Evolutionary conservation across 2,888 invertebrate genomes (phyloP).

Genomic region (Eulithis testata): DNA sequence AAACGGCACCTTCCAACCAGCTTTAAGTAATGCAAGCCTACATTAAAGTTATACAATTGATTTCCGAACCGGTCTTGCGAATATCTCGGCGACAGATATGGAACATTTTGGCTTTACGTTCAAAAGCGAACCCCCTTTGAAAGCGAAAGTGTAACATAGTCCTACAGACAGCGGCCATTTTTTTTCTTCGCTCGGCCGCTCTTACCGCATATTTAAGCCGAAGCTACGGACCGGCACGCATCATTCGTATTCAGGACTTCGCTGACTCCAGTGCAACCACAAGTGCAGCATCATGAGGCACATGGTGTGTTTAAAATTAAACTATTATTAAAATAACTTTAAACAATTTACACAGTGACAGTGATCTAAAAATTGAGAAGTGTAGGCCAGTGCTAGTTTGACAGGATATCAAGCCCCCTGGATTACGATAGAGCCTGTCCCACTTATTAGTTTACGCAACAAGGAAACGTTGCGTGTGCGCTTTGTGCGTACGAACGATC

Average conservation of each 20-base stretch:
- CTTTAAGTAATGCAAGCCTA: conserved; percentile 44
- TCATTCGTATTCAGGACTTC: conserved; percentile 84
- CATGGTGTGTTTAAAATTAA: conserved; percentile 74
- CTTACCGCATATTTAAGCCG: conserved; percentile 81
- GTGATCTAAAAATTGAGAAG: conserved; percentile 54
- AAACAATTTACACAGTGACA: conserved; percentile 49
- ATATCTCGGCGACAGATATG: conserved; percentile 62
- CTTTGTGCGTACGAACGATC: conserved; percentile 51
- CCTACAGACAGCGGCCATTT: conserved; percentile 75
- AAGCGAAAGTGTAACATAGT: conserved; percentile 83
- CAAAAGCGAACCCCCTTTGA: conserved; percentile 72
- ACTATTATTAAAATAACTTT: conserved; percentile 37
- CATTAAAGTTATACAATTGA: conserved; percentile 49
- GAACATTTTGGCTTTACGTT: conserved; percentile 67
- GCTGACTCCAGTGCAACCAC: conserved; percentile 83
- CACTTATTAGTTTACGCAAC: conserved; percentile 59
- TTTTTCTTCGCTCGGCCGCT: conserved; percentile 80
- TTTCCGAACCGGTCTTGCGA: conserved; percentile 53
- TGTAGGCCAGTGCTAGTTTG: conserved; percentile 38
- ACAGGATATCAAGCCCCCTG: conserved; percentile 33
- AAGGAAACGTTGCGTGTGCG: conserved; percentile 64
- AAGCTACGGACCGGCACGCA: conserved; percentile 72
- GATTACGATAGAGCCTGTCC: conserved; percentile 50
- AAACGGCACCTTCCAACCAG: conserved; percentile 35
- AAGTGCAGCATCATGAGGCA: conserved; percentile 82